Base-by-base conservation (phyloP, 1,140 invertebrate genomes). In the Halyomorpha halys region DNA sequence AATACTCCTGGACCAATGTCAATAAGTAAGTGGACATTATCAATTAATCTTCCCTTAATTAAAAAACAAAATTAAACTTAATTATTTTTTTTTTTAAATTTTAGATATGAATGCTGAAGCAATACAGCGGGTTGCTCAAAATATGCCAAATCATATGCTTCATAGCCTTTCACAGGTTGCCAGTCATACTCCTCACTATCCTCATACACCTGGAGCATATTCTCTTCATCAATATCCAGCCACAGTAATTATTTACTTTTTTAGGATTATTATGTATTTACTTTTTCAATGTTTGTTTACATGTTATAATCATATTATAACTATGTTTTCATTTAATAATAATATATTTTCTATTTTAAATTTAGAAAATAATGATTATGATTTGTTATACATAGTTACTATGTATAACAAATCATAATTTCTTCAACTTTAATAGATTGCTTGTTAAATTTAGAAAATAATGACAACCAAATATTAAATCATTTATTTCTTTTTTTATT, bases 71-170 rank as follows among this genome's bases (percentile, higher is more conserved):
- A 30, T 30, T 30, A 13, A 4, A 30, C 3, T 30, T 30, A 30
- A 4, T 39, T 39, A 11, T 39, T 39, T 39, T 11, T 59, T 21
- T n/a, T 30, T 59, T 21, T n/a, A 51, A 18, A 51, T 54, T 68
- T 18, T 68, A 79, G 81, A 74, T 69, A 78, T 85, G 75, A 84
- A 85, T 76, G 76, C 80, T 65, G 84, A 87, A 68, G 81, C 85
- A 0, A 84, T 89, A 67, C 86, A 88, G 68, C 76, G 84, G 71
- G 87, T 86, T 39, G 86, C 82, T 5, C 86, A 83, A 65, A 86
- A 81, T 73, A 76, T 90, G 70, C 86, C 86, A 9, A 81, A 78
- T 68, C 86, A 86, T 68, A 83, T 88, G 78, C 76, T 86, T 65
- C 86, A 87, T 70, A 84, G 82, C 8, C 72, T 88, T 23, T 81